These are phyloP conservation scores for Maniola hyperantus DNA, from an alignment of 2,888 invertebrate genomes.

Conservation along the genomic window DNA sequence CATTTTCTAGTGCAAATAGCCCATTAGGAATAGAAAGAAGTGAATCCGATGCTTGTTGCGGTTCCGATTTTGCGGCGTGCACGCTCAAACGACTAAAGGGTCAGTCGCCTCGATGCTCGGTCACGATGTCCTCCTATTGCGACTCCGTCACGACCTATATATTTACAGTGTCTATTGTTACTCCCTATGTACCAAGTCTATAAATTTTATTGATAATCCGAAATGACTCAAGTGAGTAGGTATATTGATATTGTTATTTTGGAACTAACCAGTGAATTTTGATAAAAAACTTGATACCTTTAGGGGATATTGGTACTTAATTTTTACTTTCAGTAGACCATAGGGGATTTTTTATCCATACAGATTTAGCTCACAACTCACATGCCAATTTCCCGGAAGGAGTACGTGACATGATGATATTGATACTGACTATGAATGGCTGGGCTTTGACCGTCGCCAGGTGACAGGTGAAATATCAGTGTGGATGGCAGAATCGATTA, in stretches of 20 bases:
- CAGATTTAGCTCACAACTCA: not conserved
- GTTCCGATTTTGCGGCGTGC: constrained; percentile 60
- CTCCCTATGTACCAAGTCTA: constrained; percentile 38
- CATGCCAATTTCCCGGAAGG: not conserved
- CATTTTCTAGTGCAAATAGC: constrained; percentile 19
- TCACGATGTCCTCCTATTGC: constrained; percentile 70
- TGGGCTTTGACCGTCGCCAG: not conserved
- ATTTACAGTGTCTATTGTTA: constrained; percentile 72
- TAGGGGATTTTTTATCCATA: not conserved
- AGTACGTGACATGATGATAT: not conserved
- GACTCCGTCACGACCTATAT: constrained; percentile 74
- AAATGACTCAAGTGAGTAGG: not conserved
- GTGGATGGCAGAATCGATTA: constrained; percentile 54
- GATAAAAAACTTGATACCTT: too few species aligned
- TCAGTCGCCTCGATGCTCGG: constrained; percentile 68
- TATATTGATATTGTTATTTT: too few species aligned
- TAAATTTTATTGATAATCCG: constrained; percentile 15
- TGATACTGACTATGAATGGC: not conserved
- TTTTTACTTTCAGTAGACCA: too few species aligned
- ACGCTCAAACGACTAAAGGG: constrained; percentile 62
- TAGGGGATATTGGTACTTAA: too few species aligned
- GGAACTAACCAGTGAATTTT: too few species aligned
- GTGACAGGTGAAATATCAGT: constrained; percentile 1
- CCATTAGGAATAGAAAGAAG: constrained; percentile 27
- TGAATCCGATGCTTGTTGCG: constrained; percentile 36